A percentile compares a stretch with the other conserved stretches of the same genome.
These are phyloP conservation scores for Odiellus spinosus DNA, from an alignment of 2,888 invertebrate species.

Conservation along the genomic window DNA sequence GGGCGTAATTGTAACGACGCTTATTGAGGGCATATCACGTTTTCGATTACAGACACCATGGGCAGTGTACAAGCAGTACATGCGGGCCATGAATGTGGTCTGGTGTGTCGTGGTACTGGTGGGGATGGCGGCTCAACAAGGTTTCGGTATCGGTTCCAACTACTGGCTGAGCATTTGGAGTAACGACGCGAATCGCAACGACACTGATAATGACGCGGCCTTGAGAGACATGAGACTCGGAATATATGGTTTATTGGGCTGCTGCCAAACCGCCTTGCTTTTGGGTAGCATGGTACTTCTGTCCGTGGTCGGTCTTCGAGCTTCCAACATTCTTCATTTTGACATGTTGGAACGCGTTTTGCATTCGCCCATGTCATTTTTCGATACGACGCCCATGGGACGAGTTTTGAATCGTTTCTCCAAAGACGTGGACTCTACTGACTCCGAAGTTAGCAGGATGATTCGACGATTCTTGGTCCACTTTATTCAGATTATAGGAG, in stretches of 20 bases:
- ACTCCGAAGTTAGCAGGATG: conserved; percentile 7
- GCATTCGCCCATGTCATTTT: conserved; percentile 30
- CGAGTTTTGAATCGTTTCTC: conserved; percentile 20
- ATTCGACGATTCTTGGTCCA: neutral
- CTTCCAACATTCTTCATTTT: conserved; percentile 27
- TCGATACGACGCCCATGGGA: conserved; percentile 21
- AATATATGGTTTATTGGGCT: conserved; percentile 71
- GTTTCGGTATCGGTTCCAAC: conserved; percentile 4
- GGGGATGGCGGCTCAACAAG: too few species aligned
- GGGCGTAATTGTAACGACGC: too few species aligned
- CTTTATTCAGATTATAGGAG: conserved; percentile 3
- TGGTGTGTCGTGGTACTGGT: too few species aligned
- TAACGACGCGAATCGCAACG: neutral
- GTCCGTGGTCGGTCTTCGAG: conserved; percentile 39
- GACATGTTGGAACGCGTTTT: conserved; percentile 23
- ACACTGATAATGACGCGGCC: neutral
- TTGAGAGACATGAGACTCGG: conserved; percentile 60
- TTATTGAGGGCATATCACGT: too few species aligned
- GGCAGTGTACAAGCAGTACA: too few species aligned
- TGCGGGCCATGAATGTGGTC: too few species aligned
- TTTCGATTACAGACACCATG: too few species aligned
- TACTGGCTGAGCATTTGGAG: conserved; percentile 11
- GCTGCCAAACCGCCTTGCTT: conserved; percentile 1
- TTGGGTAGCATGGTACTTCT: conserved; percentile 23
- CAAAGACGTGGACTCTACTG: conserved; percentile 23